Percentiles rank a stretch among this genome's conserved stretches.
phyloP scores from a whole-genome alignment of 1,140 invertebrate genomes.

The Gryllus bimaculatus region DNA sequence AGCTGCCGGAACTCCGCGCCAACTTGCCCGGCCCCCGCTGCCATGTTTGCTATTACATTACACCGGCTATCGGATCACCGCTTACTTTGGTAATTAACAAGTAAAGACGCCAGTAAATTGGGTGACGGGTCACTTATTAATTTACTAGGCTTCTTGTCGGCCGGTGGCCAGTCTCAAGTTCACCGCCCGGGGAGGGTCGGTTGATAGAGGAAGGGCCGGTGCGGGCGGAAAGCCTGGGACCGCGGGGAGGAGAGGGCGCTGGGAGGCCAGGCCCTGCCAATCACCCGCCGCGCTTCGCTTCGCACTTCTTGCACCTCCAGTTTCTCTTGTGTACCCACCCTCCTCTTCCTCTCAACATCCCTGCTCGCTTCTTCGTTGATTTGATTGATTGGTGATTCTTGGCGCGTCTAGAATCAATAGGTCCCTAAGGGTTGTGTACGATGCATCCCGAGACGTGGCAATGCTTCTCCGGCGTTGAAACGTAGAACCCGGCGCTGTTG shows the following conservation, averaged over 20 bases:
- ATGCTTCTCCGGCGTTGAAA: no score
- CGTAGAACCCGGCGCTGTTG: no score
- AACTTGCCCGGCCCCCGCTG: neutral
- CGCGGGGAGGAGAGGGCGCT: no score
- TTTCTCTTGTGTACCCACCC: no score
- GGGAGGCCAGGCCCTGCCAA: neutral
- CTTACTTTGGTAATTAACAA: slow-evolving; percentile 5
- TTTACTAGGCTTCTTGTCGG: neutral
- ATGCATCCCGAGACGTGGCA: no score
- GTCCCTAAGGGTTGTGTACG: no score
- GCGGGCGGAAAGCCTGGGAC: neutral
- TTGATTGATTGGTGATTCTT: no score
- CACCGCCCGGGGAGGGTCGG: neutral
- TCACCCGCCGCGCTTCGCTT: neutral
- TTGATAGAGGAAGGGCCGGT: neutral
- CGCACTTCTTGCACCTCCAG: no score
- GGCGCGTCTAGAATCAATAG: no score
- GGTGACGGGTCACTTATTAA: slow-evolving; percentile 3
- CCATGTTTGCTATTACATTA: slow-evolving; percentile 1
- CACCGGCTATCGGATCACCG: neutral
- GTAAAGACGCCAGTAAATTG: slow-evolving; percentile 4
- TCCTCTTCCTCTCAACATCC: no score
- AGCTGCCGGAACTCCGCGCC: neutral
- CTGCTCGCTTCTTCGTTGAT: no score
- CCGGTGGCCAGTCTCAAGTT: neutral